Evolutionary conservation across 2,888 invertebrate species (phyloP).

Genomic region (Dysmachus trigonus): DNA sequence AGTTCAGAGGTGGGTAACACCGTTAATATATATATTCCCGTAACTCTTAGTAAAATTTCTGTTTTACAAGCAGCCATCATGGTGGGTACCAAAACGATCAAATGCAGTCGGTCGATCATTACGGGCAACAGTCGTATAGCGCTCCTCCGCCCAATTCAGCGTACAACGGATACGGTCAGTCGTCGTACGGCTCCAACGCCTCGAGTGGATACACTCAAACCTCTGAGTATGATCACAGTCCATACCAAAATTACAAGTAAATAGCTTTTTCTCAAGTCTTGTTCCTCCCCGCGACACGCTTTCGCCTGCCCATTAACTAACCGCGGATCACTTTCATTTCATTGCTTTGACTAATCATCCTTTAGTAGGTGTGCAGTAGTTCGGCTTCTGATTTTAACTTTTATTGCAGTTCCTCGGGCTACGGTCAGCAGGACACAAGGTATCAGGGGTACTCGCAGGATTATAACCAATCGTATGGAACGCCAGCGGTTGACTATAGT

Average conservation of each 20-base stretch:
- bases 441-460: slow-evolving; percentile 63
- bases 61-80: slow-evolving; percentile 56
- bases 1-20: slow-evolving; percentile 40
- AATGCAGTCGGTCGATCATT: slow-evolving; percentile 62
- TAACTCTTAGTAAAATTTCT: not conserved
- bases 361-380: not conserved
- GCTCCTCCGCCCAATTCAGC: slow-evolving; percentile 57
- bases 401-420: slow-evolving; percentile 52
- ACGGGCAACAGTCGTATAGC: slow-evolving; percentile 60
- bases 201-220: slow-evolving; percentile 58
- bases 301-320: slow-evolving; percentile 6
- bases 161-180: slow-evolving; percentile 63
- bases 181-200: slow-evolving; percentile 58
- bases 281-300: not conserved
- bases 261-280: slow-evolving; percentile 23
- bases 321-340: slow-evolving; percentile 1
- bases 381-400: not conserved
- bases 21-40: not conserved
- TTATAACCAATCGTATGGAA: slow-evolving; percentile 63
- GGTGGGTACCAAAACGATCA: slow-evolving; percentile 60
- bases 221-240: slow-evolving; percentile 63
- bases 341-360: slow-evolving; percentile 11
- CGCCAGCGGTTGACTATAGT: slow-evolving; percentile 63
- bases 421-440: slow-evolving; percentile 61
- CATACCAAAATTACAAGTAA: slow-evolving; percentile 63